These are phyloP conservation scores for Iselma pallidipennis DNA, from an alignment of 2,888 invertebrate species.

Conservation along the genomic window DNA sequence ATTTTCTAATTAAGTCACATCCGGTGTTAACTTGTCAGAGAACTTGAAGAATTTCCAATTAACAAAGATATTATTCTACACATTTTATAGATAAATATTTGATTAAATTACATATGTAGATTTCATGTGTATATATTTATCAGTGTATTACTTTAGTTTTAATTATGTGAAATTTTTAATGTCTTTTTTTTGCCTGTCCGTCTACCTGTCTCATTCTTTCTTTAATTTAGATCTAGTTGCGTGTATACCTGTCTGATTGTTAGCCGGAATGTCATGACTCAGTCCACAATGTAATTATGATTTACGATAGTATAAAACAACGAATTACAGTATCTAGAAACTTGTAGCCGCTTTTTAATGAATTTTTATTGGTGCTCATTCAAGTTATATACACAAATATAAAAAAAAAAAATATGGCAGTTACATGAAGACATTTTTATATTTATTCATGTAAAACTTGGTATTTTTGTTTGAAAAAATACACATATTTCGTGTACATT, in stretches of 20 bases:
- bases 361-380: background rate
- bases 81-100: background rate
- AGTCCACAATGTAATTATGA: constrained; percentile 37
- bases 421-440: no score
- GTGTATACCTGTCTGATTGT: constrained; percentile 7
- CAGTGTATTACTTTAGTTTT: background rate
- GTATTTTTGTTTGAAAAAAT: no score
- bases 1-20: background rate
- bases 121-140: background rate
- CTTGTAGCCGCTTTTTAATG: background rate
- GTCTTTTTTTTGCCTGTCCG: background rate
- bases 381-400: background rate
- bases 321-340: constrained; percentile 5
- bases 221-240: background rate
- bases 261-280: constrained; percentile 19
- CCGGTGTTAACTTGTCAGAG: background rate
- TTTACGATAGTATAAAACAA: constrained; percentile 36
- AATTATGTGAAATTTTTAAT: background rate
- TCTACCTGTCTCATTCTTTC: background rate
- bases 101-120: background rate
- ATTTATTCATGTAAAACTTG: no score
- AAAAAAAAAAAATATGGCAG: no score
- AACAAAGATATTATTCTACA: background rate
- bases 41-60: background rate
- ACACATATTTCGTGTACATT: no score